A percentile compares a stretch with the other conserved stretches of the same genome.
Evolutionary conservation across 2,113 vertebrate species (phyloP).

Genomic region (Sinocyclocheilus anophthalmus): DNA sequence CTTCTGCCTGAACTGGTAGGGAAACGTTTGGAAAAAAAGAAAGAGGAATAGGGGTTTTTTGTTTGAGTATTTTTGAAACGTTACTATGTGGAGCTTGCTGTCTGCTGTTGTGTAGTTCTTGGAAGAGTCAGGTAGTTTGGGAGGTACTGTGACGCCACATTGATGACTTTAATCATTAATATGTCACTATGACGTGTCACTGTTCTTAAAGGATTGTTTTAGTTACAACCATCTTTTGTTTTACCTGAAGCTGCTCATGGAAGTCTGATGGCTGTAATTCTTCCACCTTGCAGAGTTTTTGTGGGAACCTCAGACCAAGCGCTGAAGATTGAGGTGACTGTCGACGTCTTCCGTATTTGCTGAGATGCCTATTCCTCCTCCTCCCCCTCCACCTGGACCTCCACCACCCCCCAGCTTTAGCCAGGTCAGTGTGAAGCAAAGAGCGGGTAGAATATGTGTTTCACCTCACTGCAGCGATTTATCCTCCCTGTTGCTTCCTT

Average conservation of each 20-base stretch:
- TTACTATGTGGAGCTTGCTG: neutral
- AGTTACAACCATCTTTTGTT: neutral
- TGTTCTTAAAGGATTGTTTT: neutral
- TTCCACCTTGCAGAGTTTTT: conserved; percentile 52
- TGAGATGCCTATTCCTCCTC: conserved; percentile 92
- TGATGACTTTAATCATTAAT: neutral
- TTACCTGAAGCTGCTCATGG: neutral
- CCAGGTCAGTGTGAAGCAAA: conserved; percentile 75
- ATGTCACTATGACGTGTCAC: too few relatives aligned
- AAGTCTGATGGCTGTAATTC: conserved; percentile 6
- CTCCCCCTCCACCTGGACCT: conserved; percentile 85
- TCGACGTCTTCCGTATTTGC: conserved; percentile 38
- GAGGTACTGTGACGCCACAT: neutral
- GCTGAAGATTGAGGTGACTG: conserved; percentile 61
- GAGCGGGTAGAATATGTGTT: too few relatives aligned
- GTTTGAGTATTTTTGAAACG: conserved; percentile 11
- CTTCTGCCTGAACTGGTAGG: neutral
- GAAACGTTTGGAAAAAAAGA: neutral
- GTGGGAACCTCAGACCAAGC: conserved; percentile 40
- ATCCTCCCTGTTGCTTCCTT: neutral
- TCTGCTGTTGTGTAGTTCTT: neutral
- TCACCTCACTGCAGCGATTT: neutral
- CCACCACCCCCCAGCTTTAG: conserved; percentile 87
- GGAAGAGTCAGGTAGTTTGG: neutral
- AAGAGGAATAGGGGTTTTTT: neutral